phyloP scores from a whole-genome alignment of 2,888 invertebrate genomes.

The Mellilla xanthometata region DNA sequence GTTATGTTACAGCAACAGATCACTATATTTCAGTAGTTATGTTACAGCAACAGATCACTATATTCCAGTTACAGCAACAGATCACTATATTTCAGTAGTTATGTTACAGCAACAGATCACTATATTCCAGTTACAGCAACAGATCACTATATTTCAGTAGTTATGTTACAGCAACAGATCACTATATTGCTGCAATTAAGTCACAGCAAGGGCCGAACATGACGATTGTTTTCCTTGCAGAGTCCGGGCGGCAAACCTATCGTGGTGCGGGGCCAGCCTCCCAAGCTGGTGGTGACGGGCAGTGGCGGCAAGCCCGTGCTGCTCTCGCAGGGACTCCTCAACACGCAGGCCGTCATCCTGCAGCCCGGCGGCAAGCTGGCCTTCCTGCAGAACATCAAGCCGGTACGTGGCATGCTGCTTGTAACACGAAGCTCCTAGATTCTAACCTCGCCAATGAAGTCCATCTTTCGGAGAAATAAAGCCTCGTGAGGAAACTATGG shows the following conservation, averaged over 20 bases:
- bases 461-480: too few relatives aligned
- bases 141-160: conserved; percentile 25
- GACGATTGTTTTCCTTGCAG: conserved; percentile 36
- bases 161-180: conserved; percentile 12
- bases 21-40: conserved; percentile 27
- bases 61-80: conserved; percentile 4
- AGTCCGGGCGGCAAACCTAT: conserved; percentile 68
- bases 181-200: conserved; percentile 26
- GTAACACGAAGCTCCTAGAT: too few relatives aligned
- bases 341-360: conserved; percentile 68
- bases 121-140: conserved; percentile 3
- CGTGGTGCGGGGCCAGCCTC: conserved; percentile 68
- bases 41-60: too few relatives aligned
- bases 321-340: conserved; percentile 67
- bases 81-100: conserved; percentile 27
- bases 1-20: conserved; percentile 15
- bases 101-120: too few relatives aligned
- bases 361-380: conserved; percentile 80
- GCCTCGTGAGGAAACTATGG: too few relatives aligned
- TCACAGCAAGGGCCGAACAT: too few relatives aligned
- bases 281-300: conserved; percentile 66
- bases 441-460: too few relatives aligned
- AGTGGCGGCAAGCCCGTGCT: conserved; percentile 69
- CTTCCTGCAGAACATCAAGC: conserved; percentile 76
- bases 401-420: conserved; percentile 39